Evolutionary conservation across 2,113 vertebrate genomes (phyloP).

Genomic region (Lynx canadensis): DNA sequence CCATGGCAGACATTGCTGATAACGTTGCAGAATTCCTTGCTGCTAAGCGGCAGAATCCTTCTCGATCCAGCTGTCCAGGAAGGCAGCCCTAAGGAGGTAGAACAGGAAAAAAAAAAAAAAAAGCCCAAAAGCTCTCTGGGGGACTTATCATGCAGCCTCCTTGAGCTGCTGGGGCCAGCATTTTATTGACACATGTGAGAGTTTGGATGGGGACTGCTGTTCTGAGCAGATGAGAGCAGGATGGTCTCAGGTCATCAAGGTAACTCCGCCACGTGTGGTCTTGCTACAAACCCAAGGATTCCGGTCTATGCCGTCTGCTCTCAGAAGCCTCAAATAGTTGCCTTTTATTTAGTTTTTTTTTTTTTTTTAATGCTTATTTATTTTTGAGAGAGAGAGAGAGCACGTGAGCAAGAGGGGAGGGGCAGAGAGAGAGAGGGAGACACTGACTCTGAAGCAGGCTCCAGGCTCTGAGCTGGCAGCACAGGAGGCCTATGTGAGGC

Average conservation of each 20-base stretch:
- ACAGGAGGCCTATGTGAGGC: no score
- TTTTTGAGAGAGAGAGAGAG: no score
- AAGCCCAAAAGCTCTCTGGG: neutral
- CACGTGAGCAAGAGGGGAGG: no score
- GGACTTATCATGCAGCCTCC: neutral
- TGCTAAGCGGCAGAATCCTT: neutral
- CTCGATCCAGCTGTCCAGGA: neutral
- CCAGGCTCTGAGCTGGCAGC: no score
- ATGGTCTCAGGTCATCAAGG: neutral
- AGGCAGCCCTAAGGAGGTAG: neutral
- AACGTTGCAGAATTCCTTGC: neutral
- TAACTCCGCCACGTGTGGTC: neutral
- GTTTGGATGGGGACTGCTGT: neutral
- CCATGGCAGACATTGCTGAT: neutral
- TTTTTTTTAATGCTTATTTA: no score
- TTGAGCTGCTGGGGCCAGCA: neutral
- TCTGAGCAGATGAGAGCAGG: neutral
- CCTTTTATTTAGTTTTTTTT: neutral
- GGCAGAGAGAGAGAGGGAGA: no score
- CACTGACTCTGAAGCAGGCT: no score
- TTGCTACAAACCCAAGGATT: neutral
- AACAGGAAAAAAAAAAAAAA: neutral
- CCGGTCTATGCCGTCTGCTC: neutral
- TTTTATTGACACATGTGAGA: neutral
- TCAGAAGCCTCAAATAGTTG: neutral